phyloP scores from a whole-genome alignment of 2,113 vertebrate genomes.

The Hippolais icterina region DNA sequence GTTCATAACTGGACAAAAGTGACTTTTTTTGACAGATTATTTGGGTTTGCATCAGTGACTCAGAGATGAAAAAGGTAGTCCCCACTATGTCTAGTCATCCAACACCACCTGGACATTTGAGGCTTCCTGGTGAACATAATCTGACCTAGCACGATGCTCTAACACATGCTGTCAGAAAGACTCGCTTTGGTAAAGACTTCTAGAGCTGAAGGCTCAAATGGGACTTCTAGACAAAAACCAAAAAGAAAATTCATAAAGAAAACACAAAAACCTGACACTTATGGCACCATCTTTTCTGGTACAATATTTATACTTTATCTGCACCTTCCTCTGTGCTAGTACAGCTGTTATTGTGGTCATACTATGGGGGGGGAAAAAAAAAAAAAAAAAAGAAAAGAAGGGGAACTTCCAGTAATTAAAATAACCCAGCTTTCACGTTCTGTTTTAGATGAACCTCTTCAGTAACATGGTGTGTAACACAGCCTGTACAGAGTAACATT shows the following conservation, averaged over 20 bases:
- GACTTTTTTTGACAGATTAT: background rate
- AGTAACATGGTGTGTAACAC: rapidly evolving
- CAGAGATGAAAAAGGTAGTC: background rate
- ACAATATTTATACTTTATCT: background rate
- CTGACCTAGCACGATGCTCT: background rate
- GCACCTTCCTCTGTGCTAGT: background rate
- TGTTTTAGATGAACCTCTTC: background rate
- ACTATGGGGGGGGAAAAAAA: rapidly evolving
- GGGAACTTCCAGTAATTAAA: background rate
- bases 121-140: background rate
- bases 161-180: background rate
- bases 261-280: background rate
- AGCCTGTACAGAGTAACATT: background rate
- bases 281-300: background rate
- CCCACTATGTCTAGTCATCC: background rate
- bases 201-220: background rate
- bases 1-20: background rate
- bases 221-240: background rate
- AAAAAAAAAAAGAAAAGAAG: rapidly evolving
- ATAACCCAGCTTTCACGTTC: background rate
- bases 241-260: background rate
- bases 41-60: background rate
- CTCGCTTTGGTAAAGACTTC: background rate
- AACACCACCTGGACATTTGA: background rate
- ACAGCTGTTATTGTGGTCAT: background rate